Evolutionary conservation across 2,888 invertebrate species (phyloP).

Genomic region (Trimorus sp.): DNA sequence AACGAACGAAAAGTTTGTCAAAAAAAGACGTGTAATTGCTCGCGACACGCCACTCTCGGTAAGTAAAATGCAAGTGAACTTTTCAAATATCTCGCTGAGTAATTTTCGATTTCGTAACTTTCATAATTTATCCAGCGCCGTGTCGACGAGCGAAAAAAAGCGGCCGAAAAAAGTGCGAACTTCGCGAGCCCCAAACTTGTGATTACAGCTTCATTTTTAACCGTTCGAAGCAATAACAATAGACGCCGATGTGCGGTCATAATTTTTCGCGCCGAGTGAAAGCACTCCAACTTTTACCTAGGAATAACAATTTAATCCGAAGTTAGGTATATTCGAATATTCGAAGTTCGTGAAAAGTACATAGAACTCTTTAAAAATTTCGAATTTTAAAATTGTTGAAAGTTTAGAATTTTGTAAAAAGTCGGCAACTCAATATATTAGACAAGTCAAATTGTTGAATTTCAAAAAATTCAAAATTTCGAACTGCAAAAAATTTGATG

Average conservation of each 20-base stretch:
- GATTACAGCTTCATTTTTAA: conserved; percentile 59
- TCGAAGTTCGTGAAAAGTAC: no score
- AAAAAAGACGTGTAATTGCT: conserved; percentile 29
- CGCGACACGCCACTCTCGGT: conserved; percentile 27
- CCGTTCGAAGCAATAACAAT: conserved; percentile 59
- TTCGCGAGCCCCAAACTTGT: conserved; percentile 47
- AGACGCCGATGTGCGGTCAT: conserved; percentile 43
- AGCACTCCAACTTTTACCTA: not conserved
- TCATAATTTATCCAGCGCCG: conserved; percentile 54
- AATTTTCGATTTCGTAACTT: conserved; percentile 55
- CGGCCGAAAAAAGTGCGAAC: not conserved
- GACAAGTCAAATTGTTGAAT: no score
- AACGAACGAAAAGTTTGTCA: conserved; percentile 6
- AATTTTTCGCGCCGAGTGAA: conserved; percentile 50
- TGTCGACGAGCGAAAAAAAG: conserved; percentile 27
- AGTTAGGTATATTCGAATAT: no score
- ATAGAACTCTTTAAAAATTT: no score
- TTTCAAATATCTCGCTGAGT: conserved; percentile 55
- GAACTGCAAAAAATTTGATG: no score
- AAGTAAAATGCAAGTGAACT: conserved; percentile 55
- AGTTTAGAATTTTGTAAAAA: no score
- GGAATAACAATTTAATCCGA: no score
- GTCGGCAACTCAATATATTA: no score
- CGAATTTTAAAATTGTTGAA: no score
- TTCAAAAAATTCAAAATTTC: no score